Conservation (phyloP, 23 tunicate species). For the Halocynthia roretzi region DNA sequence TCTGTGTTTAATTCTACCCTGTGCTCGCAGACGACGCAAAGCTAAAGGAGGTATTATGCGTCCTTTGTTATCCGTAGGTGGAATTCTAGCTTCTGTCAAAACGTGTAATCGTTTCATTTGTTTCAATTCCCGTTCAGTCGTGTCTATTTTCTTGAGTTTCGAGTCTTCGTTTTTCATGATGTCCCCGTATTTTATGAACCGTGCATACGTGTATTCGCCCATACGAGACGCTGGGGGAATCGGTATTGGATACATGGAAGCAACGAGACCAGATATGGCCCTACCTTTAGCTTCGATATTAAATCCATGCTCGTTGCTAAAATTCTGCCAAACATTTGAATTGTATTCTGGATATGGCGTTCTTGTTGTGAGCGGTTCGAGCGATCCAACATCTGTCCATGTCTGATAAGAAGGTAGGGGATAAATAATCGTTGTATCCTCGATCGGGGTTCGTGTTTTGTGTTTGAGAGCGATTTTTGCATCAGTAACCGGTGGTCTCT, state of each 20-base stretch:
- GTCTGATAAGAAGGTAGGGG: constrained; percentile 73
- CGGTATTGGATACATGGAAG: constrained; percentile 76
- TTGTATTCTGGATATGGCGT: constrained; percentile 74
- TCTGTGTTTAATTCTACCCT: constrained; percentile 68
- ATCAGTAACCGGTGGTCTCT: constrained; percentile 46
- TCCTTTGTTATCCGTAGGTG: constrained; percentile 75
- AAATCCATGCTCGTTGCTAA: constrained; percentile 43
- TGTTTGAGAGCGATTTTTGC: constrained; percentile 57
- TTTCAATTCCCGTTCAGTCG: constrained; percentile 52
- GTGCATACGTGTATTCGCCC: constrained; percentile 76
- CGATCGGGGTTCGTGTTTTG: constrained; percentile 55
- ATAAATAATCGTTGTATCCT: constrained; percentile 70
- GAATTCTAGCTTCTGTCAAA: constrained; percentile 61
- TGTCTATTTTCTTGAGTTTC: constrained; percentile 56
- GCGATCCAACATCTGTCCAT: constrained; percentile 70
- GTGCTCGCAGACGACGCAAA: constrained; percentile 58
- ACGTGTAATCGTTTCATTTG: constrained; percentile 58
- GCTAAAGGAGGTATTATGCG: constrained; percentile 60
- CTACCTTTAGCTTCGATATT: constrained; percentile 14
- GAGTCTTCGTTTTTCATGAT: constrained; percentile 39
- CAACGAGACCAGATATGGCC: constrained; percentile 44
- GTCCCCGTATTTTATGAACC: constrained; percentile 72
- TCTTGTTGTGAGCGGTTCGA: constrained; percentile 53
- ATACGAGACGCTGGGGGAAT: constrained; percentile 88
- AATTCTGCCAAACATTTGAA: constrained; percentile 83